Percentiles rank a stretch among this genome's conserved stretches.
Evolutionary conservation across 2,888 invertebrate genomes (phyloP).

Genomic region (Machimus atricapillus): DNA sequence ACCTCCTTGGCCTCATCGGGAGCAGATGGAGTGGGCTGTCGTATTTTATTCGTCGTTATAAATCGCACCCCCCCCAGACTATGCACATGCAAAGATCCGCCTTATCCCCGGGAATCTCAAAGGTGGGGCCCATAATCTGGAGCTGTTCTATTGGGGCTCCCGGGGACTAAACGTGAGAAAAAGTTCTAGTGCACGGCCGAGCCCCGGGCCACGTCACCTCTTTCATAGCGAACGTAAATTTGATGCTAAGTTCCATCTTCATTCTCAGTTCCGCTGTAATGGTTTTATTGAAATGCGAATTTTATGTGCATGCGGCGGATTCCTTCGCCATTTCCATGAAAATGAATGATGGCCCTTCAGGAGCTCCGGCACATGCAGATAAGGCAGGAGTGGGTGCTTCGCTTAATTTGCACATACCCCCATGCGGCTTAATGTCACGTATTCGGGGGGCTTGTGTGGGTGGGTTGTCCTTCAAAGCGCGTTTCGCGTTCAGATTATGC

Average conservation of each 20-base stretch:
- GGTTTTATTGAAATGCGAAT: constrained; percentile 32
- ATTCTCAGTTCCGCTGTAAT: constrained; percentile 12
- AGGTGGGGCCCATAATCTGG: constrained; percentile 15
- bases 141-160: not conserved
- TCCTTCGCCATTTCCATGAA: constrained; percentile 2
- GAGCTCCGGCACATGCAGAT: not conserved
- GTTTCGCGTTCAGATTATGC: not conserved
- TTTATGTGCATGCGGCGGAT: not conserved
- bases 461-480: not conserved
- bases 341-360: constrained; percentile 5
- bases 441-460: not conserved
- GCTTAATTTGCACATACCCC: not conserved
- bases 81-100: constrained; percentile 12
- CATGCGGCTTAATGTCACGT: not conserved
- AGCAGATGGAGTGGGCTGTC: not conserved
- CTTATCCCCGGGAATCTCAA: not conserved
- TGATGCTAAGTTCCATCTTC: constrained; percentile 9
- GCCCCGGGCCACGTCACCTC: not conserved
- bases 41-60: constrained; percentile 22
- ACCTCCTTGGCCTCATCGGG: not conserved
- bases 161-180: constrained; percentile 16
- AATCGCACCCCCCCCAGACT: not conserved
- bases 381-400: not conserved
- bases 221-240: constrained; percentile 4
- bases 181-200: not conserved